Evolutionary conservation across 1,140 invertebrate species (phyloP).

Genomic region (Calycopis cecrops): DNA sequence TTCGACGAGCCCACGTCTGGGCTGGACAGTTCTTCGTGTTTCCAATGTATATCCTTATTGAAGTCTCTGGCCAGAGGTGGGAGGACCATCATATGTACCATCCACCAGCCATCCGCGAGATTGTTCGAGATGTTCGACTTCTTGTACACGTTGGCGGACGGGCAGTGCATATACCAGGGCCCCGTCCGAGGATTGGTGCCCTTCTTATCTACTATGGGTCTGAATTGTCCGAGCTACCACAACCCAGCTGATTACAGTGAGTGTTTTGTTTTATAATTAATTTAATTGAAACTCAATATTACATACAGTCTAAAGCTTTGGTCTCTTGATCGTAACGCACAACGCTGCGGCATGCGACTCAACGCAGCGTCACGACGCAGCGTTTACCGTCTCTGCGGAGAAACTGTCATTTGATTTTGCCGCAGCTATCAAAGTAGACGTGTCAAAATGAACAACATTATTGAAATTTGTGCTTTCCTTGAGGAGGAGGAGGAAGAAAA

Average conservation of each 20-base stretch:
- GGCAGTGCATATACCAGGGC: conserved; percentile 94
- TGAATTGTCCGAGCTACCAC: conserved; percentile 94
- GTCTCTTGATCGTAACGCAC: background rate
- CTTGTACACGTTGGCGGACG: conserved; percentile 92
- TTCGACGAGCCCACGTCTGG: conserved; percentile 98
- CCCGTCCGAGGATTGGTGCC: conserved; percentile 87
- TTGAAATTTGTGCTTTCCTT: too few species aligned
- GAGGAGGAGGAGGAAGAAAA: too few species aligned
- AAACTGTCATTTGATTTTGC: too few species aligned
- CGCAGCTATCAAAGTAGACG: too few species aligned
- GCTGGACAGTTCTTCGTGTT: conserved; percentile 93
- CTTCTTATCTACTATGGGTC: conserved; percentile 87
- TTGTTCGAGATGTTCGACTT: conserved; percentile 97
- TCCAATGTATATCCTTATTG: conserved; percentile 90
- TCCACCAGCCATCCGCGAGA: conserved; percentile 96
- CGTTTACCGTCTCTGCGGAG: too few species aligned
- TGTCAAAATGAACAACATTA: too few species aligned
- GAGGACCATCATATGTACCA: conserved; percentile 95
- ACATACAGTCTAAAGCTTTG: too few species aligned
- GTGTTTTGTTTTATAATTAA: conserved; percentile 17
- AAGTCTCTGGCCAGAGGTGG: conserved; percentile 87
- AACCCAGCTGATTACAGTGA: conserved; percentile 96
- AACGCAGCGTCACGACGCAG: too few species aligned
- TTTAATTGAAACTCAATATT: too few species aligned
- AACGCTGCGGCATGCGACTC: too few species aligned